Base-by-base conservation (phyloP, 2,888 invertebrate genomes). In the Perdita meconis region DNA sequence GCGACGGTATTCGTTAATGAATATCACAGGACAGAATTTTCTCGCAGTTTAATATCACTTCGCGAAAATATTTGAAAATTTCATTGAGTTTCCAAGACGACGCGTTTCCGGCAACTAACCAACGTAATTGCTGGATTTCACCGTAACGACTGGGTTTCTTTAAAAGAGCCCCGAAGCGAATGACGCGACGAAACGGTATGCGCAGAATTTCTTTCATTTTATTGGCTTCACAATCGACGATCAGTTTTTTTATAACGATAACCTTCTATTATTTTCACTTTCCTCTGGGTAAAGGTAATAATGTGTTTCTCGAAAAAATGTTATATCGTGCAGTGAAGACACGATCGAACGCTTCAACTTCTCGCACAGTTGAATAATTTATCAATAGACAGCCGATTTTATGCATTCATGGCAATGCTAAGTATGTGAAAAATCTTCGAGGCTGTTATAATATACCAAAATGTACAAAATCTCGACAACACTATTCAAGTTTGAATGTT, bases 1-100 rank as follows among this genome's bases (percentile, higher is more conserved):
- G 19, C 47, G 22, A 34, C 40, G 42, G 40, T 42, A 61, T 75
- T 60, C 77, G 47, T 51, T 72, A 76, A 76, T 51, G 75, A 64
- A 59, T 60, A 65, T 75, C 61, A 4, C 40, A 24, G 59, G 24
- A 19, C 57, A n/a, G 51, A 34, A 30, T 38, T 51, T 61, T 3
- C 50, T 8, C 13, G 36, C 5, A 16, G n/a, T 16, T 74, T 59
- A 69, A 73, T 40, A 34, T 57, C 50, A 16, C 50, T 64, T 60
- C n/a, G 34, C 22, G 42, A 42, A 10, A 40, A 12, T 26, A 47
- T 73, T 60, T 24, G 44, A 61, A 60, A 60, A 40, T 63, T 53
- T 61, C 59, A 30, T 63, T 42, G 40, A 72, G 38, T 72, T 22
- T 30, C 22, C 44, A 40, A 69, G 55, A 51, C 42, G 56, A 19